These are phyloP conservation scores for Glaucopsyche alexis DNA, from an alignment of 2,888 invertebrate species.

Conservation along the genomic window DNA sequence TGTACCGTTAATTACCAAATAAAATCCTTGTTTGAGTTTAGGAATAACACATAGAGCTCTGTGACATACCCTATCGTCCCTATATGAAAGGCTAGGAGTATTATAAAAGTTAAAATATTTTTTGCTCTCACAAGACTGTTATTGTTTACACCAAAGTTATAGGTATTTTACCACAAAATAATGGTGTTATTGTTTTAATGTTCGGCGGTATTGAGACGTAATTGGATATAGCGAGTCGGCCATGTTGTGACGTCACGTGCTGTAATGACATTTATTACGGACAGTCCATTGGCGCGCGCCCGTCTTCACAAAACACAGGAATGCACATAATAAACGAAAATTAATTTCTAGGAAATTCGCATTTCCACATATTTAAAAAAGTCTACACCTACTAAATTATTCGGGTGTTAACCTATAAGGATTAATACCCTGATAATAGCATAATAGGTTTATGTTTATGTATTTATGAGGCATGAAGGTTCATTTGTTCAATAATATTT, in stretches of 20 bases:
- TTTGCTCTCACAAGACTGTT: too few species aligned
- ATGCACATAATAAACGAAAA: conserved; percentile 47
- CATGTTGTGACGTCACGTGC: conserved; percentile 68
- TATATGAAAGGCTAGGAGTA: too few species aligned
- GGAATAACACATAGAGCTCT: too few species aligned
- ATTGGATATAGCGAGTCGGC: conserved; percentile 68
- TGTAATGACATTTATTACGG: conserved; percentile 73
- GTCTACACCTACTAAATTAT: neutral
- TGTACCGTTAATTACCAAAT: too few species aligned
- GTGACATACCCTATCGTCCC: too few species aligned
- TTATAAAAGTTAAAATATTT: conserved; percentile 26
- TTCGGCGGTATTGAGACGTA: conserved; percentile 72
- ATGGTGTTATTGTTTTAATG: conserved; percentile 74
- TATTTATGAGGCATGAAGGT: too few species aligned
- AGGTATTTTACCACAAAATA: conserved; percentile 50
- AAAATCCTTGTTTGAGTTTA: too few species aligned
- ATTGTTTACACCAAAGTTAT: too few species aligned
- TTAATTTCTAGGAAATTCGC: conserved; percentile 60
- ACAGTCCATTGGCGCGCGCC: conserved; percentile 66
- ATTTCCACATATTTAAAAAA: neutral
- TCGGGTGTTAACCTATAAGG: too few species aligned
- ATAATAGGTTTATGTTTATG: too few species aligned
- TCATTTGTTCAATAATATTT: too few species aligned
- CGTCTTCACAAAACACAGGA: conserved; percentile 53
- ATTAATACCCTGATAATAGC: too few species aligned